These are phyloP conservation scores for Tiliqua scincoides DNA, from an alignment of 2,113 vertebrate species.

Conservation along the genomic window DNA sequence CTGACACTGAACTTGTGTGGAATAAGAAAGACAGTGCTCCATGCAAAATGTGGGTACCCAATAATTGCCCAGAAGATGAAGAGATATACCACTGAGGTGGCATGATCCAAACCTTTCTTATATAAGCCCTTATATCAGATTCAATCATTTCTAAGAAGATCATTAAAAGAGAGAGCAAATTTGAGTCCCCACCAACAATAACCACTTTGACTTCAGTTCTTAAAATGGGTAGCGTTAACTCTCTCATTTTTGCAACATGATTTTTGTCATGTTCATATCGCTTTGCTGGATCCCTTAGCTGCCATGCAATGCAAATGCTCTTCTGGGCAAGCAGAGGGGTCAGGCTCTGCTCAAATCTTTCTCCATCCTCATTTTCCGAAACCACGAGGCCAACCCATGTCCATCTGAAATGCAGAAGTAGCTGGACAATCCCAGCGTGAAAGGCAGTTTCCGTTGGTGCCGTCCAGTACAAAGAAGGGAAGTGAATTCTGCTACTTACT, in stretches of 20 bases:
- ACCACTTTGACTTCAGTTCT: background rate
- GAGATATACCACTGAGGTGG: background rate
- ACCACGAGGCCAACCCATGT: background rate
- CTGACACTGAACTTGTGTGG: background rate
- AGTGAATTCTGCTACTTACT: background rate
- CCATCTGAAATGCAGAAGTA: conserved; percentile 38
- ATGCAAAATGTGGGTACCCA: background rate
- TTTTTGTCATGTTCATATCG: too few relatives aligned
- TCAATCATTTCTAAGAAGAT: too few relatives aligned
- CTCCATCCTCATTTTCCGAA: conserved; percentile 13
- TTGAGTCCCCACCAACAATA: background rate
- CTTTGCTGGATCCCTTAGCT: background rate
- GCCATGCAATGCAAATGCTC: background rate
- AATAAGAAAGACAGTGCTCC: background rate
- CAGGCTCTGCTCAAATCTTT: background rate
- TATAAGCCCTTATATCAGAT: background rate
- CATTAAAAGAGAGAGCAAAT: background rate
- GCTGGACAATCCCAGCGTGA: background rate
- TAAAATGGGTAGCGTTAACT: background rate
- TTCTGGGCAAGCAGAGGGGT: background rate
- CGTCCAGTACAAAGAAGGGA: conserved; percentile 31
- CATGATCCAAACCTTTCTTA: background rate
- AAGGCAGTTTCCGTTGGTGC: background rate
- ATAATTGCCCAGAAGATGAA: fast-evolving
- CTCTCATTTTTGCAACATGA: background rate